Base-by-base conservation (phyloP, 1,140 invertebrate genomes). In the Sweltsa coloradensis region DNA sequence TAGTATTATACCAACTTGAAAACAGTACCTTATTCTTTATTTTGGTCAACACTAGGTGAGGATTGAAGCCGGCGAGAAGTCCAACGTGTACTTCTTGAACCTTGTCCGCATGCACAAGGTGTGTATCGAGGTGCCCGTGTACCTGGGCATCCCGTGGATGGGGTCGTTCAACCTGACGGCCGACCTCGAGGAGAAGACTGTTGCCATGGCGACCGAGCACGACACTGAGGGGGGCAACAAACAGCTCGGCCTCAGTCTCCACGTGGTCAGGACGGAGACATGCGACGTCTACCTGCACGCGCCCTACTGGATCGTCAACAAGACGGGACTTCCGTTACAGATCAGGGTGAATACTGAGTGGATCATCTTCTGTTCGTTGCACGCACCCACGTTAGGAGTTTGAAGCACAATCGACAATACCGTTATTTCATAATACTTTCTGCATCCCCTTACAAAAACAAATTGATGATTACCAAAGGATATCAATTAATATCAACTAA, bases 231-330 rank as follows among this genome's bases (percentile, higher is more conserved):
- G 72, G 36, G 73, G 74, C 25, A 72, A 76, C 45, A 80, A 81
- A 56, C 70, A 81, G 53, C 68, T 85, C 47, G 68, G 75, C 25
- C 60, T 88, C 5, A 78, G 75, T 53, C 72, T 85, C 13, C 75
- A 79, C 57, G 62, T 83, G 9, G 73, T 75, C 18, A 67, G 73
- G 44, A 66, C 66, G n/a, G 70, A 69, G 46, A 74, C 72, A 49
- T 74, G 74, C 60, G 71, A 79, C 43, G 59, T 89, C 26, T 75
- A 78, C 49, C 64, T 94, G 29, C 85, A 85, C 60, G 75, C 84
- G 11, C 86, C 88, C 2, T 91, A 90, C 64, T 94, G 90, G 90
- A 80, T 93, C 59, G 76, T 92, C 34, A 94, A 94, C 64, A 90
- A 91, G 63, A 89, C 89, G 5, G 79, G 77, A 18, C 66, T 88